Evolutionary conservation across 1,140 invertebrate species (phyloP).

Genomic region (Tachypleus tridentatus): DNA sequence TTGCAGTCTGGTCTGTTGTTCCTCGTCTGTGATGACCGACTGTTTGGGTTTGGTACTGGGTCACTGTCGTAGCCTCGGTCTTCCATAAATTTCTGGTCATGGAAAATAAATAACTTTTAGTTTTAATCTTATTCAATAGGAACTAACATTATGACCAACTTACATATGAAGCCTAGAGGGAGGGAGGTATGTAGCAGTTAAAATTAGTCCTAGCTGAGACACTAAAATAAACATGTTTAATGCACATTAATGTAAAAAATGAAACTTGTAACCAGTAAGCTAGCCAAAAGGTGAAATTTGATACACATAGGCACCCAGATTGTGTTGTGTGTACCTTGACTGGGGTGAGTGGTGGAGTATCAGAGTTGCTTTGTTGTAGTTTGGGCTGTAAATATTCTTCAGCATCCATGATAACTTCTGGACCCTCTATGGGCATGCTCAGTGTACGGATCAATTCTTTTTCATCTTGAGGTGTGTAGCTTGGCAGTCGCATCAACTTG

Average conservation of each 20-base stretch:
- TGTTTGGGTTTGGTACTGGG: slow-evolving; percentile 15
- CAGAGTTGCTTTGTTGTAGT: slow-evolving; percentile 24
- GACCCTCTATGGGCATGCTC: slow-evolving; percentile 61
- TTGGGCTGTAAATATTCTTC: slow-evolving; percentile 88
- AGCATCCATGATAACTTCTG: slow-evolving; percentile 66
- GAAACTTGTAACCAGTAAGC: too few relatives aligned
- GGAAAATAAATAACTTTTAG: too few relatives aligned
- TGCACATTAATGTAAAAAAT: too few relatives aligned
- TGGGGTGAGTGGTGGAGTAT: slow-evolving; percentile 24
- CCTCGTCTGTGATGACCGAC: slow-evolving; percentile 15
- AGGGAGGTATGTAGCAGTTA: too few relatives aligned
- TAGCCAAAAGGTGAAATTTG: too few relatives aligned
- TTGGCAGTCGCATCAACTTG: slow-evolving; percentile 77
- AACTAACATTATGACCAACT: too few relatives aligned
- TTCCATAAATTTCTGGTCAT: slow-evolving; percentile 26
- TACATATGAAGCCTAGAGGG: too few relatives aligned
- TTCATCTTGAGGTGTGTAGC: slow-evolving; percentile 73
- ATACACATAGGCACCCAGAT: too few relatives aligned
- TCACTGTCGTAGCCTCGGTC: slow-evolving; percentile 27
- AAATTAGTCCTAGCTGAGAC: too few relatives aligned
- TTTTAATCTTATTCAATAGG: too few relatives aligned
- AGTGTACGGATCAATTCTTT: slow-evolving; percentile 66
- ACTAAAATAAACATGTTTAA: too few relatives aligned
- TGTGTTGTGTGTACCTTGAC: slow-evolving; percentile 15
- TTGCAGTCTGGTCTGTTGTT: slow-evolving; percentile 24